phyloP scores from a whole-genome alignment of 2,888 invertebrate species.

The Philereme vetulata region DNA sequence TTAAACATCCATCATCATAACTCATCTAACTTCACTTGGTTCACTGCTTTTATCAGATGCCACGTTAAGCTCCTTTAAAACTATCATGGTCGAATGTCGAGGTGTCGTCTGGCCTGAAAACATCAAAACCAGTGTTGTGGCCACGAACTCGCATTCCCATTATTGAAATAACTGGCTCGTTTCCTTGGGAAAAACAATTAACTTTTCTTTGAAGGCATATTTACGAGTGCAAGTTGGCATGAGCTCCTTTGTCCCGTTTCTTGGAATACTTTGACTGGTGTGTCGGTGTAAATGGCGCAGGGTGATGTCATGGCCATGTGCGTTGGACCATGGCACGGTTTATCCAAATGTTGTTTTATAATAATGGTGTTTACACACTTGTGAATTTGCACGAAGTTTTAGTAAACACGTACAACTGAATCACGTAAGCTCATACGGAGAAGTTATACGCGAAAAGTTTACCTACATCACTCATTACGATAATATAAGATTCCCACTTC shows the following conservation, averaged over 20 bases:
- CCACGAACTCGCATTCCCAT: background rate
- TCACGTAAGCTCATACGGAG: too few relatives aligned
- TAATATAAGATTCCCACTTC: too few relatives aligned
- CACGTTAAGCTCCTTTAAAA: background rate
- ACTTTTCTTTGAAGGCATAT: conserved; percentile 30
- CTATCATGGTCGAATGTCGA: background rate
- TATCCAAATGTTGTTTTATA: conserved; percentile 43
- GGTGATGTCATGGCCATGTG: conserved; percentile 67
- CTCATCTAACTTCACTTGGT: too few relatives aligned
- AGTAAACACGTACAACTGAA: too few relatives aligned
- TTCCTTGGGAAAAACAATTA: conserved; percentile 24
- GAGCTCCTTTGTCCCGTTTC: conserved; percentile 46
- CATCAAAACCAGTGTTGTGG: too few relatives aligned
- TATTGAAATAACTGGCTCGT: conserved; percentile 1
- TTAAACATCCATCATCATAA: too few relatives aligned
- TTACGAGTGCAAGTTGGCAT: conserved; percentile 19
- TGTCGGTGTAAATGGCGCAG: conserved; percentile 52
- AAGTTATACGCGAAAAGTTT: too few relatives aligned
- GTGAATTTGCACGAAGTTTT: background rate
- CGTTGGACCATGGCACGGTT: conserved; percentile 54
- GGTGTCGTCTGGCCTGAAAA: too few relatives aligned
- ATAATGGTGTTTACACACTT: conserved; percentile 13
- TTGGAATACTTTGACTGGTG: conserved; percentile 45
- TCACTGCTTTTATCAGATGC: background rate
- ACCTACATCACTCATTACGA: too few relatives aligned